Evolutionary conservation across 2,797 vertebrate species (phyloP).

Genomic region (Tapera naevia): DNA sequence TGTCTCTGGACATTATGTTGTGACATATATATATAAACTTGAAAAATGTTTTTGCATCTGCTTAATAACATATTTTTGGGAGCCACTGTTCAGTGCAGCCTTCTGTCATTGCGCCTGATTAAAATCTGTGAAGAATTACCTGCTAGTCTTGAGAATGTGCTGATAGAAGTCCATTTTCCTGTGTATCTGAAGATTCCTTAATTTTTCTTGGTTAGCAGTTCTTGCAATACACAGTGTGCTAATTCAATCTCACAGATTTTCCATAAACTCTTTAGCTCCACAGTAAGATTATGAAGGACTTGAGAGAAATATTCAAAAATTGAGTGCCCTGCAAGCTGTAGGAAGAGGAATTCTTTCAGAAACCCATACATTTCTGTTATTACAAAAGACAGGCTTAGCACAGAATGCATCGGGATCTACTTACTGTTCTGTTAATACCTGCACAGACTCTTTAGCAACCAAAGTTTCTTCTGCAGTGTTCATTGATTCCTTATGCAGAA

Average conservation of each 20-base stretch:
- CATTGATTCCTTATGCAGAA: not conserved
- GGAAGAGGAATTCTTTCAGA: not conserved
- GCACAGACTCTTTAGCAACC: not conserved
- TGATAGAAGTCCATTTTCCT: not conserved
- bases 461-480: not conserved
- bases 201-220: not conserved
- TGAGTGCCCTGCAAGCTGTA: not conserved
- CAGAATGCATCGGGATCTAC: not conserved
- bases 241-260: not conserved
- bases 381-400: not conserved
- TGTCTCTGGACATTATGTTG: not conserved
- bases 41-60: slow-evolving; percentile 8
- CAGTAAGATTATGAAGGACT: not conserved
- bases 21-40: not conserved
- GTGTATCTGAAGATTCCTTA: not conserved
- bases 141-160: not conserved
- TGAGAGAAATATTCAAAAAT: not conserved
- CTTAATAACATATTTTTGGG: not conserved
- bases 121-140: not conserved
- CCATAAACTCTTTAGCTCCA: not conserved
- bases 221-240: not conserved
- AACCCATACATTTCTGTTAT: not conserved
- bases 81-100: not conserved
- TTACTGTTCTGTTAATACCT: not conserved
- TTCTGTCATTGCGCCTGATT: slow-evolving; percentile 11